These are phyloP conservation scores for Hyposoter dolosus DNA, from an alignment of 2,888 invertebrate genomes.

Conservation along the genomic window DNA sequence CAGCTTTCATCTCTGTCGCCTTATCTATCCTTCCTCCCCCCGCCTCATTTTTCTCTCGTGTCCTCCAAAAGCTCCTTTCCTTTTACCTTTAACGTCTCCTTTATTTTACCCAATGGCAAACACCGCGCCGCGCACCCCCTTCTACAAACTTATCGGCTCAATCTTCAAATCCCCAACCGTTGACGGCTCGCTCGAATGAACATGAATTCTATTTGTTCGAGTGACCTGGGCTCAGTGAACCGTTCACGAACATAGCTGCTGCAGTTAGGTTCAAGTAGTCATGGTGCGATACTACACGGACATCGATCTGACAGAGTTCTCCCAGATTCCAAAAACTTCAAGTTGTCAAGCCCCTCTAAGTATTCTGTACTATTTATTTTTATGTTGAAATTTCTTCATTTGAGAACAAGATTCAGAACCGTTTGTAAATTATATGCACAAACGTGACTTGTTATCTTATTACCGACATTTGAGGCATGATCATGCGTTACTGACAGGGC, in stretches of 20 bases:
- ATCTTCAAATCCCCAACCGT: slow-evolving; percentile 44
- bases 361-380: neutral
- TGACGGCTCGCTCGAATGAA: slow-evolving; percentile 23
- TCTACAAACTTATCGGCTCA: slow-evolving; percentile 53
- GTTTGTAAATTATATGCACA: no score
- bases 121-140: slow-evolving; percentile 15
- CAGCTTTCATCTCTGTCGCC: slow-evolving; percentile 5
- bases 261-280: neutral
- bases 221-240: slow-evolving; percentile 40
- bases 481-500: no score
- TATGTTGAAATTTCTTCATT: neutral
- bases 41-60: neutral
- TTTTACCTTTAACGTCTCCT: slow-evolving; percentile 15
- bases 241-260: slow-evolving; percentile 5
- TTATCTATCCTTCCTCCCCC: neutral
- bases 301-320: neutral
- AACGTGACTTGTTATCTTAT: no score
- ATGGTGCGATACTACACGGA: neutral
- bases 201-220: slow-evolving; percentile 13
- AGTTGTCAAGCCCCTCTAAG: neutral
- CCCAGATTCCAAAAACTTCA: neutral
- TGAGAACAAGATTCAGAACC: no score
- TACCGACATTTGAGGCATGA: no score
- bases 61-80: neutral
- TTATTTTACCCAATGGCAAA: neutral